These are phyloP conservation scores for Lindbergichthys nudifrons DNA, from an alignment of 2,797 vertebrate genomes.

Conservation along the genomic window DNA sequence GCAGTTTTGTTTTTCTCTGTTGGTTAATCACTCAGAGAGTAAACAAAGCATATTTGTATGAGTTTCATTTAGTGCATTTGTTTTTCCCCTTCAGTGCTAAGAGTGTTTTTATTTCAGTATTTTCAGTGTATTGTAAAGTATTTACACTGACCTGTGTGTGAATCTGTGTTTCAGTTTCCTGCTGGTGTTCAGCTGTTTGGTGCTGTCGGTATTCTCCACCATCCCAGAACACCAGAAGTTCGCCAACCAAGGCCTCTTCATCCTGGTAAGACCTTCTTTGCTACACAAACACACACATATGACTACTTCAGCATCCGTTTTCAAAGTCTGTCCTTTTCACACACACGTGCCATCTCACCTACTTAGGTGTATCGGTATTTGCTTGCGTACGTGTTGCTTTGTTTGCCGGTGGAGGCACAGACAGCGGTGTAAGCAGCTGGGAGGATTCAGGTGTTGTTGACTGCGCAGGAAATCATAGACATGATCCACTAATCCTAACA, in stretches of 20 bases:
- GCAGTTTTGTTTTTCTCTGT: slow-evolving; percentile 29
- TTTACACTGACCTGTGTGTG: slow-evolving; percentile 25
- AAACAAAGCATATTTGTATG: slow-evolving; percentile 42
- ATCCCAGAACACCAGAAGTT: slow-evolving; percentile 94
- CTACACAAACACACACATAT: slow-evolving; percentile 23
- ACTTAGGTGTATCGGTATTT: slow-evolving; percentile 16
- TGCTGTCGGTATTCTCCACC: slow-evolving; percentile 98
- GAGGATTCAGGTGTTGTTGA: slow-evolving; percentile 84
- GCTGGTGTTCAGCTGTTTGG: slow-evolving; percentile 98
- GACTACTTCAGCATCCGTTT: slow-evolving; percentile 25
- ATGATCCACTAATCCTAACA: slow-evolving; percentile 81
- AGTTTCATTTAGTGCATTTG: slow-evolving; percentile 29
- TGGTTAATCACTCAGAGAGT: slow-evolving; percentile 41
- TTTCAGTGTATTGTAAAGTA: slow-evolving; percentile 8
- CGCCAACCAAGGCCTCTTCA: slow-evolving; percentile 96
- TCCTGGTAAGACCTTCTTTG: slow-evolving; percentile 89
- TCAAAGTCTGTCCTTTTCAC: neutral
- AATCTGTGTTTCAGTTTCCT: slow-evolving; percentile 90
- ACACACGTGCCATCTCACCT: slow-evolving; percentile 6
- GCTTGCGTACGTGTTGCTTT: slow-evolving; percentile 61
- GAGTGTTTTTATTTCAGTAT: slow-evolving; percentile 5
- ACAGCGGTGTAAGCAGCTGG: slow-evolving; percentile 77
- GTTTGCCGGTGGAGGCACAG: slow-evolving; percentile 51
- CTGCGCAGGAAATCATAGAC: slow-evolving; percentile 78
- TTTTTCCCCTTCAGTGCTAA: slow-evolving; percentile 20